Base-by-base conservation (phyloP, 2,888 invertebrate species). In the Metellina segmentata region DNA sequence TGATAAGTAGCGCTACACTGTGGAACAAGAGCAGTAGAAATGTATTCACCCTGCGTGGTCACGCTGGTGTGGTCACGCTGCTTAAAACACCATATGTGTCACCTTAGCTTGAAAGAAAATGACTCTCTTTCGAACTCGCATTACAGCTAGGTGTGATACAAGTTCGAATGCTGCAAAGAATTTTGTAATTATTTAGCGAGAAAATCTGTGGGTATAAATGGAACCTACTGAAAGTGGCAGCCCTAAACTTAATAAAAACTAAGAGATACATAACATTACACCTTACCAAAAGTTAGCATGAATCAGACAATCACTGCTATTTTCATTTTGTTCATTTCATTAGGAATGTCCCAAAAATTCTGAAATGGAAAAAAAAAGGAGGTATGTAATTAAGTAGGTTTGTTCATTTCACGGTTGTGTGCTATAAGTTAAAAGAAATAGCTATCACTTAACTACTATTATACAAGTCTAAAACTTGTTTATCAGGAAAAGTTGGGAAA, bases 211-310 rank as follows among this genome's bases (percentile, higher is more conserved):
- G 1, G 34, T 34, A 1, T 34, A 1, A 34, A 34, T 34, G 34
- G 34, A 34, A 34, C 4, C 34, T 34, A 34, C 34, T 34, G 34
- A 34, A 34, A 16, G 61, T 16, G 9, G 7, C 61, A 61, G 61
- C 61, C 11, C 61, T 61, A 61, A 61, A 61, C 9, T 61, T 61
- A 11, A 61, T 34, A 34, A 34, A 4, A 34, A 34, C 34, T n/a
- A n/a, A 34, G 34, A 34, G 9, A 8, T 61, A 16, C 9, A 16
- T 61, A 61, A 16, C 9, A 61, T 9, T 9, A 16, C 11, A 49
- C 7, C 85, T 85, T 85, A 85, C 85, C 85, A 75, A 74, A 61
- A 53, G 53, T 85, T 85, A 74, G 74, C 74, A 75, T 61, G 34
- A 52, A 85, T 75, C n/a, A 61, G 52, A 78, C 52, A 48, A 53